These are phyloP conservation scores for Temnothorax nylanderi DNA, from an alignment of 1,140 invertebrate genomes.

Conservation along the genomic window DNA sequence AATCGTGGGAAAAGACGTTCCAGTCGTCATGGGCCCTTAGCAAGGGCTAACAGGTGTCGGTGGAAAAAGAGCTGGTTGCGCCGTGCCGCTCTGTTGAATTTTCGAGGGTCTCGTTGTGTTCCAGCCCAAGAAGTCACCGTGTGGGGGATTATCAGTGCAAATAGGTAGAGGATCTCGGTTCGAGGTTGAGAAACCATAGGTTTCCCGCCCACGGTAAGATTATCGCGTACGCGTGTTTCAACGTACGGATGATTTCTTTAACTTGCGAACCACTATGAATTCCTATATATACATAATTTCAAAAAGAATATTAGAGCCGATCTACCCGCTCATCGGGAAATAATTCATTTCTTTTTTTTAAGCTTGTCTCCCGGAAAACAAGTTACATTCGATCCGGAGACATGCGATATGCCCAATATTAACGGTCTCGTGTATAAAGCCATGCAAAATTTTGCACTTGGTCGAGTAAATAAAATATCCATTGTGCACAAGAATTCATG, in stretches of 20 bases:
- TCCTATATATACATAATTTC: neutral
- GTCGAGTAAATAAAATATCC: slow-evolving; percentile 59
- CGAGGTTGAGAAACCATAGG: slow-evolving; percentile 17
- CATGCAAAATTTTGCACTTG: slow-evolving; percentile 58
- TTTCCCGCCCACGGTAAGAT: neutral
- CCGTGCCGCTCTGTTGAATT: slow-evolving; percentile 69
- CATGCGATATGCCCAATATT: neutral
- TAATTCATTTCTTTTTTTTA: neutral
- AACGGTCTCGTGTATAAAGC: neutral
- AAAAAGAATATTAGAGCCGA: neutral
- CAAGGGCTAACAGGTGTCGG: slow-evolving; percentile 68
- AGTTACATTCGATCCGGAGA: too few relatives aligned
- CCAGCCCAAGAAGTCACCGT: slow-evolving; percentile 5
- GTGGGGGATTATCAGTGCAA: slow-evolving; percentile 14
- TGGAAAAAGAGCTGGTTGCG: slow-evolving; percentile 57
- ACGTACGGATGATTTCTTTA: slow-evolving; percentile 5
- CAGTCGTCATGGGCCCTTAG: slow-evolving; percentile 30
- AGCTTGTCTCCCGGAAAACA: neutral
- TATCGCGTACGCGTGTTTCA: neutral
- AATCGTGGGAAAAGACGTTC: slow-evolving; percentile 76
- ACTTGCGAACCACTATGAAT: neutral
- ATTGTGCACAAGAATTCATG: slow-evolving; percentile 46
- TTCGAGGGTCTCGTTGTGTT: slow-evolving; percentile 39
- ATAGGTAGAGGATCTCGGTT: slow-evolving; percentile 26
- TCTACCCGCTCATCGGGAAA: neutral